These are phyloP conservation scores for Drosophila santomea DNA, from an alignment of 1,140 invertebrate genomes.

Conservation along the genomic window DNA sequence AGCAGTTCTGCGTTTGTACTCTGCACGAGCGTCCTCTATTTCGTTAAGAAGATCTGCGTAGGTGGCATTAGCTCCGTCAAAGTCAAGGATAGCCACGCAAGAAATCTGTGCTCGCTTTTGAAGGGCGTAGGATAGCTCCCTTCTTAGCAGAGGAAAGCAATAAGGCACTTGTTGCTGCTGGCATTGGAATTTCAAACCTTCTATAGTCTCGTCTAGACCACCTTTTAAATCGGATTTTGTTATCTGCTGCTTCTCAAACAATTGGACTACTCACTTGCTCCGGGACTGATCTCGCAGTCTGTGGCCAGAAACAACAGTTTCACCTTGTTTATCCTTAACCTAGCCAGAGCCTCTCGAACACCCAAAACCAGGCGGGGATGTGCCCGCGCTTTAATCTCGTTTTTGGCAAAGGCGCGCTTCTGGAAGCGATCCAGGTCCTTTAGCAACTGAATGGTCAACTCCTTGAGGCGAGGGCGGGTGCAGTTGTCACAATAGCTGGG, in stretches of 20 bases:
- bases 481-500: slow-evolving; percentile 80
- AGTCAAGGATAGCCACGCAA: slow-evolving; percentile 76
- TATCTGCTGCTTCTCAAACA: not conserved
- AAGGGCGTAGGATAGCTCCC: slow-evolving; percentile 66
- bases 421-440: slow-evolving; percentile 87
- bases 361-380: slow-evolving; percentile 87
- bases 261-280: slow-evolving; percentile 27
- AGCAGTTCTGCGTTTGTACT: slow-evolving; percentile 52
- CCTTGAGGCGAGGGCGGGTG: slow-evolving; percentile 50
- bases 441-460: slow-evolving; percentile 81
- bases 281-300: slow-evolving; percentile 80
- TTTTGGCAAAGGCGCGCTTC: slow-evolving; percentile 86
- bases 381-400: slow-evolving; percentile 86
- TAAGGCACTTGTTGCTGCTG: slow-evolving; percentile 64
- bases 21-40: slow-evolving; percentile 45
- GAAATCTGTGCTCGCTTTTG: slow-evolving; percentile 74
- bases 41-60: slow-evolving; percentile 53
- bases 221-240: slow-evolving; percentile 17
- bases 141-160: slow-evolving; percentile 65
- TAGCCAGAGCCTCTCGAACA: slow-evolving; percentile 87
- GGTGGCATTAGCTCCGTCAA: slow-evolving; percentile 67
- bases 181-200: slow-evolving; percentile 61
- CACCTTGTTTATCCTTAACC: slow-evolving; percentile 86
- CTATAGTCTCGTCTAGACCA: slow-evolving; percentile 67
- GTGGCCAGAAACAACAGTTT: slow-evolving; percentile 88